Evolutionary conservation across 2,888 invertebrate genomes (phyloP).

Genomic region (Polymixis lichenea): DNA sequence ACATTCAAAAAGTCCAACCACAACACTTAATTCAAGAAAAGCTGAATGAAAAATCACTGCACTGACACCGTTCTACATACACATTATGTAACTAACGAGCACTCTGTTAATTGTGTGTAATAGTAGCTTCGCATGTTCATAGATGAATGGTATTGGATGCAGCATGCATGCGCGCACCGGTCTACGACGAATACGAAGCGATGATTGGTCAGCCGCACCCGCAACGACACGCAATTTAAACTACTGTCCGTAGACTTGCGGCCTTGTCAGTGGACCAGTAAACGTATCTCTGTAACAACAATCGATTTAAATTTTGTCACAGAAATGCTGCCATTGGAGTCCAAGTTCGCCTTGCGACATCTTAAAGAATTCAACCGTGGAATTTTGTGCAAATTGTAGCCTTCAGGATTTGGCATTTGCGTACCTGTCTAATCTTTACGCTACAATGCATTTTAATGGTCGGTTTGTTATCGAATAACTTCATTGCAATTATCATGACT

Average conservation of each 20-base stretch:
- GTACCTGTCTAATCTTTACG: neutral
- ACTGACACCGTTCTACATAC: constrained; percentile 45
- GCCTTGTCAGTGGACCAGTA: constrained; percentile 75
- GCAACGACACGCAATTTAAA: constrained; percentile 74
- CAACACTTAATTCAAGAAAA: constrained; percentile 43
- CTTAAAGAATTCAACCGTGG: constrained; percentile 26
- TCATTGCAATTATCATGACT: neutral
- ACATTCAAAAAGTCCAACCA: constrained; percentile 33
- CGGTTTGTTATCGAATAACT: neutral
- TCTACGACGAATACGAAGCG: constrained; percentile 34
- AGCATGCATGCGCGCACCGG: constrained; percentile 69
- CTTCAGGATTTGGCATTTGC: constrained; percentile 22
- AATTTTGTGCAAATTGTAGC: constrained; percentile 11
- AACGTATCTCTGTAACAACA: constrained; percentile 48
- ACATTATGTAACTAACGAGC: constrained; percentile 43
- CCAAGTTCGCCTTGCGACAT: constrained; percentile 62
- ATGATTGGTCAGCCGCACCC: constrained; percentile 75
- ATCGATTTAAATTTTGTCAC: constrained; percentile 55
- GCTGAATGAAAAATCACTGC: constrained; percentile 47
- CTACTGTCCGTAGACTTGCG: constrained; percentile 70
- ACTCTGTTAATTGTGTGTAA: constrained; percentile 48
- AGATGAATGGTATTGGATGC: constrained; percentile 53
- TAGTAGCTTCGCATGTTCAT: constrained; percentile 50
- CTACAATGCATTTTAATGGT: neutral
- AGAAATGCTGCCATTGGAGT: constrained; percentile 53